Base-by-base conservation (phyloP, 1,140 invertebrate genomes). In the Zaprionus capensis region DNA sequence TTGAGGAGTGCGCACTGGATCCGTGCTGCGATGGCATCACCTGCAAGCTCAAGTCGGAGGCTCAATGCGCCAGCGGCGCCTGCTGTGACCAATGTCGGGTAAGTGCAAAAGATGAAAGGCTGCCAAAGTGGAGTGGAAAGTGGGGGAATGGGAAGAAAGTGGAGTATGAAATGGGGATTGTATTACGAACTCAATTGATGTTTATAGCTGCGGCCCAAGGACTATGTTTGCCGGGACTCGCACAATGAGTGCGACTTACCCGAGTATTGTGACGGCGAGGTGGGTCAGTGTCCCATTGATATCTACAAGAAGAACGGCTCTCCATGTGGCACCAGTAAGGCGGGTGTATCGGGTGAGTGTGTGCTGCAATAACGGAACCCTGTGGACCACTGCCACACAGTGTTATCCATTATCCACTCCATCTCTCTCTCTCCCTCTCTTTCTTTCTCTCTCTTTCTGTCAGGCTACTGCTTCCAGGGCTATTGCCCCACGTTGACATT, bases 21-120 rank as follows among this genome's bases (percentile, higher is more conserved):
- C 97, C 97, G 2, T 99, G 98, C 93, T 99, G 98, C 94, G 98
- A 99, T 93, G 97, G 97, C 61, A 96, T 97, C 91, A 99, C 98
- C 20, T 99, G 98, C 93, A 97, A 98, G 71, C 95, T 99, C 24
- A 97, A 95, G 59, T 96, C 96, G 59, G 98, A 98, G 93, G 96
- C 98, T 1, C 96, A 98, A 93, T 99, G 98, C 93, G 97, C 98
- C 34, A 95, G 95, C 15, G 98, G 98, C 7, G 96, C 96, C 26
- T 99, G 98, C 94, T 99, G 98, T 93, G 96, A 96, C 78, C 95
- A 97, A 78, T 99, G 97, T 93, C 96, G 96, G 94, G 98, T 98
- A 94, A 94, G 94, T 76, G 26, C 38, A 31, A 34, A 34, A 34
- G 9, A 34, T 34, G 31, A 34, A 34, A 34, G 31, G 2, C 4